Conservation (phyloP, 2,888 invertebrate species). For the Neoscelio sp. region DNA sequence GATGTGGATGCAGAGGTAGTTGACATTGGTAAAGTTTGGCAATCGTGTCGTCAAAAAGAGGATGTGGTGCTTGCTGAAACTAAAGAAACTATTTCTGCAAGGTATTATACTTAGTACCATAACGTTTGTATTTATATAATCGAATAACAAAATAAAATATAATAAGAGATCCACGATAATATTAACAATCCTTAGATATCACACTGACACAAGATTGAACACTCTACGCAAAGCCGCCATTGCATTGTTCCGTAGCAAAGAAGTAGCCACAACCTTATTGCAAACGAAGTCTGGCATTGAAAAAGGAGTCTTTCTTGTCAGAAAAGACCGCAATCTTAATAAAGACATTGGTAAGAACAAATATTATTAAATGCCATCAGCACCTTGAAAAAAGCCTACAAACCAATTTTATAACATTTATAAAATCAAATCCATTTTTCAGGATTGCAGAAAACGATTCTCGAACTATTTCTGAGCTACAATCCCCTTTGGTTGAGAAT, state of each 20-base stretch:
- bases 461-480: constrained; percentile 91
- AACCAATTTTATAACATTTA: too few relatives aligned
- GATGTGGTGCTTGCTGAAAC: constrained; percentile 87
- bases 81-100: constrained; percentile 88
- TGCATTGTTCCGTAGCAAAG: constrained; percentile 86
- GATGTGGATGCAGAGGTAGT: constrained; percentile 88
- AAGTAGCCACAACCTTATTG: constrained; percentile 86
- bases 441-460: constrained; percentile 89
- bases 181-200: constrained; percentile 84
- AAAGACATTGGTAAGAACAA: constrained; percentile 89
- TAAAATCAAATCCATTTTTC: too few relatives aligned
- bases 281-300: constrained; percentile 90
- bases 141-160: constrained; percentile 24
- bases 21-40: constrained; percentile 90
- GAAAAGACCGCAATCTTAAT: constrained; percentile 92
- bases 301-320: constrained; percentile 88
- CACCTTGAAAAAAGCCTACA: too few relatives aligned
- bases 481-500: constrained; percentile 96
- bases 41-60: constrained; percentile 88
- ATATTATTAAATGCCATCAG: too few relatives aligned
- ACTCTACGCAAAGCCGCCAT: constrained; percentile 88
- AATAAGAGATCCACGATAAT: too few relatives aligned
- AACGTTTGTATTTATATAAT: constrained; percentile 1
- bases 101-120: constrained; percentile 76
- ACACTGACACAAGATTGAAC: constrained; percentile 87